phyloP scores from a whole-genome alignment of 2,113 vertebrate genomes.

The Orthonyx spaldingii region DNA sequence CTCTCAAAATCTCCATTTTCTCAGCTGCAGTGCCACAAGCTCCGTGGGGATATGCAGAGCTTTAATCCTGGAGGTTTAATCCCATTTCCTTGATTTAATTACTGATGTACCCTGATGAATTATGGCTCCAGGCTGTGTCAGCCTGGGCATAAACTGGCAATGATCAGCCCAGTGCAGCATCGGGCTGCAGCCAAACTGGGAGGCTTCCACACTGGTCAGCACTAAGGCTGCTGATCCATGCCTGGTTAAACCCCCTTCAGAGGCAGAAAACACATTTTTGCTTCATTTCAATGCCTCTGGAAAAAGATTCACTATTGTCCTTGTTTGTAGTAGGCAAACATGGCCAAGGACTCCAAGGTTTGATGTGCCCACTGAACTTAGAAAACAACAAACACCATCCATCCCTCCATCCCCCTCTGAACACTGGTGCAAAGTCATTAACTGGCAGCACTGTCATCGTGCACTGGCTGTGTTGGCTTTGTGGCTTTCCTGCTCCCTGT shows the following conservation, averaged over 20 bases:
- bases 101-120: background rate
- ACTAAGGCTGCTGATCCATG: background rate
- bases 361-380: background rate
- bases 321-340: background rate
- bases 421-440: background rate
- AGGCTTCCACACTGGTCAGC: background rate
- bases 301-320: background rate
- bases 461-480: background rate
- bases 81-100: background rate
- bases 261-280: background rate
- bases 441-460: background rate
- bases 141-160: background rate
- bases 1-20: background rate
- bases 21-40: background rate
- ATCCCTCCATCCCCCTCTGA: background rate
- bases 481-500: background rate
- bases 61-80: background rate
- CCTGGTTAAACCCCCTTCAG: background rate
- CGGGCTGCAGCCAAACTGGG: background rate
- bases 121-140: background rate
- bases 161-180: background rate
- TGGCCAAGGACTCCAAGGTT: background rate
- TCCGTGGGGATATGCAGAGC: fast-evolving
- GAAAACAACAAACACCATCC: background rate
- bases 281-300: background rate